Percentiles rank a stretch among this genome's conserved stretches.
Evolutionary conservation across 1,140 invertebrate species (phyloP).

Genomic region (Drosophila murphyi): DNA sequence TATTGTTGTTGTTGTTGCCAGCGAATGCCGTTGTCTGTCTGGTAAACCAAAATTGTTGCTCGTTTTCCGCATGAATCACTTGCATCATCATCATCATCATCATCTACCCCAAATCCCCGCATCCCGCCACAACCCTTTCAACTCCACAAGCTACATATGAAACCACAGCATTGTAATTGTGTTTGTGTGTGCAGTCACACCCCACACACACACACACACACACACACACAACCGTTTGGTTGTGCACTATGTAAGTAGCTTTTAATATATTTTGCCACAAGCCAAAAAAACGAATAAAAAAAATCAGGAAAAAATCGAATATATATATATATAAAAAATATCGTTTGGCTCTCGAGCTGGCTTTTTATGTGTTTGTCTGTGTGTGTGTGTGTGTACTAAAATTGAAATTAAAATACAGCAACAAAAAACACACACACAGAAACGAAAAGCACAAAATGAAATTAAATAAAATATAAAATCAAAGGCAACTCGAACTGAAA

Average conservation of each 20-base stretch:
- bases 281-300: constrained; percentile 34
- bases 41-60: constrained; percentile 82
- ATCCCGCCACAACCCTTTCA: constrained; percentile 33
- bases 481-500: constrained; percentile 31
- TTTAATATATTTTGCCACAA: constrained; percentile 82
- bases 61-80: constrained; percentile 82
- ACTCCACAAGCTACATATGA: constrained; percentile 30
- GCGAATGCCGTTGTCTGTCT: constrained; percentile 71
- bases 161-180: constrained; percentile 74
- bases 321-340: constrained; percentile 22
- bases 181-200: constrained; percentile 29
- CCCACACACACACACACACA: constrained; percentile 21
- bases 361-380: background rate
- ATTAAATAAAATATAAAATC: constrained; percentile 57
- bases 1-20: constrained; percentile 41
- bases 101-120: constrained; percentile 14
- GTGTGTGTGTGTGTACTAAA: constrained; percentile 3
- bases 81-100: constrained; percentile 71
- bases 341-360: constrained; percentile 1
- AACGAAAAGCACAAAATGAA: constrained; percentile 47
- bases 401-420: constrained; percentile 45
- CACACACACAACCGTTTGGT: constrained; percentile 56
- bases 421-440: constrained; percentile 4
- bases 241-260: constrained; percentile 81
- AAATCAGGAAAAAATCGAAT: constrained; percentile 18